Evolutionary conservation across 2,113 vertebrate species (phyloP).

Genomic region (Hippocampus abdominalis): DNA sequence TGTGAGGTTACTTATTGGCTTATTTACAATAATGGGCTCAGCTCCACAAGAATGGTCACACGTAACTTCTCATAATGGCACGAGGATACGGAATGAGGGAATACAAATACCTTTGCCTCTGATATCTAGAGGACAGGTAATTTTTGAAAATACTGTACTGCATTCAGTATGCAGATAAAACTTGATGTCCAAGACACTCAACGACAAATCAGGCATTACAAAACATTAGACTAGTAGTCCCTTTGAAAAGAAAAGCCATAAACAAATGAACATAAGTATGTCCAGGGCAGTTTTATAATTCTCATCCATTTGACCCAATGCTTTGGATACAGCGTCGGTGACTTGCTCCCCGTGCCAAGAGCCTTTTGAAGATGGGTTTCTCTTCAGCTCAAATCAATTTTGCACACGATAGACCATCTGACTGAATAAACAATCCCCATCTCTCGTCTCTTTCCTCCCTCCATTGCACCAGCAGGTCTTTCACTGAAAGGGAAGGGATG

Average conservation of each 20-base stretch:
- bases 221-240: background rate
- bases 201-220: background rate
- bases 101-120: conserved; percentile 18
- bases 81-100: conserved; percentile 8
- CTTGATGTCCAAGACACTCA: background rate
- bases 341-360: conserved; percentile 29
- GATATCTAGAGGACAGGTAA: conserved; percentile 12
- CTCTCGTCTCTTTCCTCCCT: conserved; percentile 18
- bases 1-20: conserved; percentile 66
- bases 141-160: background rate
- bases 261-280: conserved; percentile 1
- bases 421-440: conserved; percentile 55
- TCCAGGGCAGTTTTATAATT: background rate
- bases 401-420: conserved; percentile 49
- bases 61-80: conserved; percentile 50
- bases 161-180: background rate
- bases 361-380: conserved; percentile 34
- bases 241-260: background rate
- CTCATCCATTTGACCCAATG: background rate
- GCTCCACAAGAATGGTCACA: conserved; percentile 54
- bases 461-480: conserved; percentile 33
- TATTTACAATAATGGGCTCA: conserved; percentile 66
- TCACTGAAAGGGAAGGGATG: conserved; percentile 45
- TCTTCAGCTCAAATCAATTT: conserved; percentile 47
- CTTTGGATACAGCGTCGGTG: conserved; percentile 17